Percentiles rank a stretch among this genome's conserved stretches.
Evolutionary conservation across 1,140 invertebrate species (phyloP).

Genomic region (Helicoverpa zea): DNA sequence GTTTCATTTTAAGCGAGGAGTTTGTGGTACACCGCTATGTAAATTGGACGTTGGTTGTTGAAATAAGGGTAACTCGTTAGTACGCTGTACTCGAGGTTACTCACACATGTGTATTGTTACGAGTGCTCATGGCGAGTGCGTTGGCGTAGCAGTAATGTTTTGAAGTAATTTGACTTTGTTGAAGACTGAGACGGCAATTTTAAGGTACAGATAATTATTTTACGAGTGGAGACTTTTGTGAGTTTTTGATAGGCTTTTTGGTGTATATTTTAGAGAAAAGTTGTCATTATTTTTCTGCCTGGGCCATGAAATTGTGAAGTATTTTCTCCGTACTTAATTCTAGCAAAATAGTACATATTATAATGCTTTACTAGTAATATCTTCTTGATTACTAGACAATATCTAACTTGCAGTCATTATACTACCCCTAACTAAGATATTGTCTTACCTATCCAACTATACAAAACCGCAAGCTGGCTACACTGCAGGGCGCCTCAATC

Average conservation of each 20-base stretch:
- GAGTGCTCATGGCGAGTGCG: conserved; percentile 50
- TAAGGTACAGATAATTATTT: conserved; percentile 1
- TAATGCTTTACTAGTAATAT: too few species aligned
- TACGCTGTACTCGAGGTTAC: conserved; percentile 60
- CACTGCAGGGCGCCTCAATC: background rate
- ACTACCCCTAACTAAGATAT: too few species aligned
- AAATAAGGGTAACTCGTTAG: conserved; percentile 74
- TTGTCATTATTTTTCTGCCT: too few species aligned
- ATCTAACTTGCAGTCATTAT: too few species aligned
- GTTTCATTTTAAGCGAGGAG: conserved; percentile 80
- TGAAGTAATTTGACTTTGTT: conserved; percentile 40
- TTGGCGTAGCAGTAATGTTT: conserved; percentile 45
- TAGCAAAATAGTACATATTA: too few species aligned
- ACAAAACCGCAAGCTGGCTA: background rate
- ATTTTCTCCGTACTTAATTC: too few species aligned
- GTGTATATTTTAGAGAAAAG: too few species aligned
- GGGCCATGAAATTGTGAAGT: too few species aligned
- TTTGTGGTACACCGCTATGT: conserved; percentile 78
- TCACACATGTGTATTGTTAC: conserved; percentile 49
- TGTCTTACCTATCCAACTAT: conserved; percentile 2
- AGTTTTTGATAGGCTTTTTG: too few species aligned
- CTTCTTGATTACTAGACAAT: too few species aligned
- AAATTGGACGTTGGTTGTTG: conserved; percentile 77
- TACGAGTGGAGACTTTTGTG: background rate
- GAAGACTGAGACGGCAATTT: conserved; percentile 28